Evolutionary conservation across 2,113 vertebrate species (phyloP).

Genomic region (Chamaea fasciata): DNA sequence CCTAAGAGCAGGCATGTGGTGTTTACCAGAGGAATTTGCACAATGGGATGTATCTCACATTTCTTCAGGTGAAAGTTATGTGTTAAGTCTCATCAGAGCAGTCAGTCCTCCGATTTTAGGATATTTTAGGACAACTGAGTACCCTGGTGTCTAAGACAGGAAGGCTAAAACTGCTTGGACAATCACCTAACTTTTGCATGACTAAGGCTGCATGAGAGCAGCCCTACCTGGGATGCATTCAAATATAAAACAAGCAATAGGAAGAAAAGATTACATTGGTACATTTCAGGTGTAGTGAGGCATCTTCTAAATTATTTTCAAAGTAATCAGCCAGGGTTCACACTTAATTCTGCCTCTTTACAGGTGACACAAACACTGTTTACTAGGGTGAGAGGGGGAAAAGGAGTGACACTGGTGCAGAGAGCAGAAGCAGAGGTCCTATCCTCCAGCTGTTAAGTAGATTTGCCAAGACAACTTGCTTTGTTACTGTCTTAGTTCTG

Average conservation of each 20-base stretch:
- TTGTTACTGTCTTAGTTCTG: neutral
- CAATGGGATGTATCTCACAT: neutral
- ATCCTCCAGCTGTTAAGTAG: neutral
- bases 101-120: neutral
- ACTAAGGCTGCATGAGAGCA: neutral
- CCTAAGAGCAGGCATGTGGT: neutral
- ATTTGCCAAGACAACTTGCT: neutral
- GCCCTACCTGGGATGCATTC: neutral
- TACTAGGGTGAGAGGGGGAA: neutral
- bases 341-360: neutral
- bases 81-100: neutral
- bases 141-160: neutral
- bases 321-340: neutral
- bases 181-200: neutral
- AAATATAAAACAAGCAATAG: neutral
- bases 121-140: neutral
- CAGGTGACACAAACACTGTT: neutral
- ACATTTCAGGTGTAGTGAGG: neutral
- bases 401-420: neutral
- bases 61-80: neutral
- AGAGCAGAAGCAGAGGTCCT: neutral
- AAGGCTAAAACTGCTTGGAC: neutral
- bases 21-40: neutral
- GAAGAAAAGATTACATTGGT: neutral
- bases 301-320: neutral